These are phyloP conservation scores for Rugalucina vietnamica DNA, from an alignment of 2,888 invertebrate species.

Conservation along the genomic window DNA sequence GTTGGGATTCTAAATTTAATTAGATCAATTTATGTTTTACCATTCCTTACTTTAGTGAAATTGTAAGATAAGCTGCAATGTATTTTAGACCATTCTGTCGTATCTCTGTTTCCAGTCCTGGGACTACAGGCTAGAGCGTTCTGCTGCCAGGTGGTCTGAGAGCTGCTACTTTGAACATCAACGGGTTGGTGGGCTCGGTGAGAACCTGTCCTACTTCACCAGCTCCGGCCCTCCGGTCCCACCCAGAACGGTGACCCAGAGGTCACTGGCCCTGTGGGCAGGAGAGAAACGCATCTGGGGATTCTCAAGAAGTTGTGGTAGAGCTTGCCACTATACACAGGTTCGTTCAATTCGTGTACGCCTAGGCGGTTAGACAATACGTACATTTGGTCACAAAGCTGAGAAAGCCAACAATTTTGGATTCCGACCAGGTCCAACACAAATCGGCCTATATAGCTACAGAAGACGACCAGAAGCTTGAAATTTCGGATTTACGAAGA, in stretches of 20 bases:
- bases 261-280: constrained; percentile 72
- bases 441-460: too few relatives aligned
- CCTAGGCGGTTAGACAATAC: too few relatives aligned
- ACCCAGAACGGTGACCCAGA: constrained; percentile 50
- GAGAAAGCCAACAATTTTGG: too few relatives aligned
- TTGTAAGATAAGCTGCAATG: background rate
- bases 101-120: constrained; percentile 59
- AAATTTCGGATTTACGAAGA: too few relatives aligned
- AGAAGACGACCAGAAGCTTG: too few relatives aligned
- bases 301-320: constrained; percentile 63
- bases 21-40: too few relatives aligned
- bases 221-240: constrained; percentile 59
- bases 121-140: constrained; percentile 61
- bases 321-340: constrained; percentile 77
- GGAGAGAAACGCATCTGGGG: constrained; percentile 70
- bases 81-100: background rate
- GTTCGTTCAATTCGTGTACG: constrained; percentile 50
- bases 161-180: constrained; percentile 74
- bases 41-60: too few relatives aligned
- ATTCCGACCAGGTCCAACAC: too few relatives aligned
- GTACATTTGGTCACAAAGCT: too few relatives aligned
- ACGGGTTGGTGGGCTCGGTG: constrained; percentile 67
- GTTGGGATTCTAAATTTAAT: too few relatives aligned
- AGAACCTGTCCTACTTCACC: constrained; percentile 74
- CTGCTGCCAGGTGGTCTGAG: constrained; percentile 69